Conservation (phyloP, 2,797 vertebrate species). For the Tenualosa thibaudeaui region DNA sequence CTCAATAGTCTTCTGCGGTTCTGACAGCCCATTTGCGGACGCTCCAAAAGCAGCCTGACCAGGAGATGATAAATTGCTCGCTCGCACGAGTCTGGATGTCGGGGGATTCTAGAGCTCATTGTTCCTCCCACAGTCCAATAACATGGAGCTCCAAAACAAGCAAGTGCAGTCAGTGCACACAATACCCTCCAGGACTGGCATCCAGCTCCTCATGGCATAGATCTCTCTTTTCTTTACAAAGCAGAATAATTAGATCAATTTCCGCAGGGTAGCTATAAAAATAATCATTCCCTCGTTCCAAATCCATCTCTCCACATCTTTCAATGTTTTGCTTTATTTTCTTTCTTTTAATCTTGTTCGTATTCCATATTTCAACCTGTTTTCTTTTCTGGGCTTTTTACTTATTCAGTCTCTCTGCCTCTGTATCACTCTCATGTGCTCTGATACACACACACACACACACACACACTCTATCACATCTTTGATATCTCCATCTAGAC, state of each 20-base stretch:
- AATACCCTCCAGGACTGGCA: neutral
- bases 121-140: neutral
- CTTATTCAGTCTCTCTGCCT: neutral
- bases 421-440: neutral
- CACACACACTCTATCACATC: constrained; percentile 12
- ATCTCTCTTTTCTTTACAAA: neutral
- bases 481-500: neutral
- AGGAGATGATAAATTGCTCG: neutral
- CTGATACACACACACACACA: neutral
- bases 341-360: no score
- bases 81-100: neutral
- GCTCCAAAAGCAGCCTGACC: neutral
- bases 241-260: neutral
- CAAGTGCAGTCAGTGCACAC: neutral
- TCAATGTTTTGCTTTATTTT: no score
- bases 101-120: neutral
- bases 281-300: neutral
- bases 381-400: no score
- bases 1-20: neutral
- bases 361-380: no score
- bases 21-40: neutral
- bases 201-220: no score
- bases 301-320: neutral
- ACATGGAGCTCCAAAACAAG: neutral
- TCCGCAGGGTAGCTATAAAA: neutral